Conservation (phyloP, 2,888 invertebrate species). For the Colletes collaris region DNA sequence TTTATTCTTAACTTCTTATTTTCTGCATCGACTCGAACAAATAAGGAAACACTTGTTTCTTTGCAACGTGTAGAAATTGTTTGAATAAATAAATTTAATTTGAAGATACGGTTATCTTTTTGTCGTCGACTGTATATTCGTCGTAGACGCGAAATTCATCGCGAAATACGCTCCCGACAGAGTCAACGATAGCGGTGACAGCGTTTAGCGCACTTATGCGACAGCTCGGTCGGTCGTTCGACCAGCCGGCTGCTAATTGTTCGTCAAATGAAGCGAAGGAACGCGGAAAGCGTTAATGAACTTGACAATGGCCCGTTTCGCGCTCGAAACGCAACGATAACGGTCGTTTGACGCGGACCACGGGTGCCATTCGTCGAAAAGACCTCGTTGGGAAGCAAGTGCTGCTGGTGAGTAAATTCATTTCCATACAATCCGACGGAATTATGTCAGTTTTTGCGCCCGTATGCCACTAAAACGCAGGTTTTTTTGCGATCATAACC, state of each 20-base stretch:
- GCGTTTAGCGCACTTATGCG: slow-evolving; percentile 56
- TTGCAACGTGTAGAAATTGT: too few species aligned
- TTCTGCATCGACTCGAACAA: too few species aligned
- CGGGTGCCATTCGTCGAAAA: slow-evolving; percentile 53
- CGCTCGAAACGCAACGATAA: slow-evolving; percentile 62
- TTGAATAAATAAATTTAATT: too few species aligned
- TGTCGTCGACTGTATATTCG: too few species aligned
- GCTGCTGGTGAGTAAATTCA: slow-evolving; percentile 53
- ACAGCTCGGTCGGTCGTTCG: slow-evolving; percentile 44
- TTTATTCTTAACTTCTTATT: too few species aligned
- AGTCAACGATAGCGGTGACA: slow-evolving; percentile 56
- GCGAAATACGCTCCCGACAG: slow-evolving; percentile 13
- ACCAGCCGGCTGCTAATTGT: slow-evolving; percentile 58
- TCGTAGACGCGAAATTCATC: not conserved
- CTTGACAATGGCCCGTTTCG: slow-evolving; percentile 47
- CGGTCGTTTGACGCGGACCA: slow-evolving; percentile 45
- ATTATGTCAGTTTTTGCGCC: not conserved
- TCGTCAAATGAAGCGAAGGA: slow-evolving; percentile 60
- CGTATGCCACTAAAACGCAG: too few species aligned
- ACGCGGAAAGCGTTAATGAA: slow-evolving; percentile 58
- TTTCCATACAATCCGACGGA: slow-evolving; percentile 15
- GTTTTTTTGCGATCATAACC: too few species aligned
- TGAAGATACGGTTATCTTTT: too few species aligned
- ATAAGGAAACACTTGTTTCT: too few species aligned
- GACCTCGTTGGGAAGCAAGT: slow-evolving; percentile 49